Evolutionary conservation across 2,888 invertebrate genomes (phyloP), one percentile per base, ranked within the genome.

Genomic region (Tenthredo livida): DNA sequence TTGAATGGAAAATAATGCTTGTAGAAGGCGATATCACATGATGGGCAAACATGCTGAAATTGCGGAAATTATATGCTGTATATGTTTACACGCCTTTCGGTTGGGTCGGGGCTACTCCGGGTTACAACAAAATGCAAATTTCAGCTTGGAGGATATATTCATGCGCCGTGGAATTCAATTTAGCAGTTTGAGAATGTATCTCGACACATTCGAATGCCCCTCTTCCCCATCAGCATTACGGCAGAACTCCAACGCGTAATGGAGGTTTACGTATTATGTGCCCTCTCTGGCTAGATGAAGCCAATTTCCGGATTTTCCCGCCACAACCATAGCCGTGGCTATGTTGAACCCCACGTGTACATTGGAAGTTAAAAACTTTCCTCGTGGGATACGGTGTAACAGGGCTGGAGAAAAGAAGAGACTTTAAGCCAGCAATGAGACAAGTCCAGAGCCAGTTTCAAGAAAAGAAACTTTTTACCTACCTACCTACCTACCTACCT

Each of bases 291-390:
- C 61, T 80, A 80, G 80, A 80, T 80, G 80, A 80, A 80, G 43
- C 80, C 80, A 80, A 80, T 80, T 80, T 80, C 80, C 80, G 80
- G 80, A 80, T 80, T 80, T 80, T 80, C 80, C 80, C 80, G 58
- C 80, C 80, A 61, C 80, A 80, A 61, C 21, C 80, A 58, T 61
- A 40, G 61, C 40, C 47, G 40, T 40, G 37, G 61, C 25, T 80
- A 61, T 17, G 50, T 77, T 54, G 29, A 77, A 17, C 77, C 58
- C 61, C 61, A 37, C 50, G 61, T 80, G 61, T 61, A 80, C 80
- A 80, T 29, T 61, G 61, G 37, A 58, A 61, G 80, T 61, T 80
- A 61, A 61, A 61, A 80, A 80, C 40, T 80, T 80, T 80, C 58
- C 58, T 50, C 17, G 33, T 25, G 61, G 58, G 17, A 61, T 61